A percentile compares a stretch with the other conserved stretches of the same genome.
These are phyloP conservation scores for Pygmarrhopalites habei DNA, from an alignment of 1,140 invertebrate species.

Conservation along the genomic window DNA sequence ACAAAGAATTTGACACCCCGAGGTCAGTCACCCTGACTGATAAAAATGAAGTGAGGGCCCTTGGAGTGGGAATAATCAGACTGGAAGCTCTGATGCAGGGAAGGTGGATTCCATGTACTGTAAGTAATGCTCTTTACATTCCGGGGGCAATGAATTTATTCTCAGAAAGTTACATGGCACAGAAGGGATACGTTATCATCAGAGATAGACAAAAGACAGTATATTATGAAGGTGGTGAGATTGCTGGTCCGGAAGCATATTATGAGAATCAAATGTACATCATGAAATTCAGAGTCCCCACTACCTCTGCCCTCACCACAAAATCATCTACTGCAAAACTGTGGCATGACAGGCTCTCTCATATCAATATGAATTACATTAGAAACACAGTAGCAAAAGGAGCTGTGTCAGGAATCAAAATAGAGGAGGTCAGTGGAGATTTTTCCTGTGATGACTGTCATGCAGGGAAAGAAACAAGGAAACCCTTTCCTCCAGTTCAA, in stretches of 20 bases:
- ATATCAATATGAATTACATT: conserved; percentile 24
- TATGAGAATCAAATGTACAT: neutral
- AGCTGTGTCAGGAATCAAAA: conserved; percentile 9
- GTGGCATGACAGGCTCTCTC: conserved; percentile 18
- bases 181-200: neutral
- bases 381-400: conserved; percentile 2
- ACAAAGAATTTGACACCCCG: neutral
- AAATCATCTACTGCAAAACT: neutral
- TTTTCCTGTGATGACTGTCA: neutral
- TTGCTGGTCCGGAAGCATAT: neutral
- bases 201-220: neutral
- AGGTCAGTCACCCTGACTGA: neutral
- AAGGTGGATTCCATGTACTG: neutral
- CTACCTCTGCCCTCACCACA: too few species aligned
- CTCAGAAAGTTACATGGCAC: conserved; percentile 4
- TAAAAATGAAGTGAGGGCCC: neutral
- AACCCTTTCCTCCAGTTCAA: neutral
- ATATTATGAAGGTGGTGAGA: neutral
- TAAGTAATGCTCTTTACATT: conserved; percentile 6
- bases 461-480: neutral
- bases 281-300: too few species aligned
- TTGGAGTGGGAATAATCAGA: neutral
- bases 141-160: conserved; percentile 16
- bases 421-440: neutral
- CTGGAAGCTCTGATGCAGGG: neutral